A percentile compares a stretch with the other conserved stretches of the same genome.
Conservation (phyloP, 1,140 invertebrate species). For the Trichoplusia ni region DNA sequence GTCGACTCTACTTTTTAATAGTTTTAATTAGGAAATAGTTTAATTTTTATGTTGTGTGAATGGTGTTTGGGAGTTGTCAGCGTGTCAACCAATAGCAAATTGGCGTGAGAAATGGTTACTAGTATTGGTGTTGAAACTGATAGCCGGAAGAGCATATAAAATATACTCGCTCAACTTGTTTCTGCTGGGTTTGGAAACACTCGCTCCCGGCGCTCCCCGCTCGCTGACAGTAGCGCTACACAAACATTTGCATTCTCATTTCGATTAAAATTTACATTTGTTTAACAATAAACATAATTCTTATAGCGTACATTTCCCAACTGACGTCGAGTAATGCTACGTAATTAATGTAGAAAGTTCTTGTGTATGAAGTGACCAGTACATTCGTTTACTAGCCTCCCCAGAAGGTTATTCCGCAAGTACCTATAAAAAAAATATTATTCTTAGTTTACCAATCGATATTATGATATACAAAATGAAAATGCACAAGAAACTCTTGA, state of each 20-base stretch:
- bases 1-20: conserved; percentile 66
- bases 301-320: no score
- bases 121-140: conserved; percentile 28
- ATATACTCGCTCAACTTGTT: conserved; percentile 25
- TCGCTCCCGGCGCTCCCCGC: neutral
- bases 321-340: no score
- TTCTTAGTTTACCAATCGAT: no score
- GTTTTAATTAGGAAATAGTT: conserved; percentile 80
- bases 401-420: no score
- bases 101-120: conserved; percentile 64
- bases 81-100: conserved; percentile 58
- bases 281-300: neutral
- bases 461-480: no score
- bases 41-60: conserved; percentile 66
- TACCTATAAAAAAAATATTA: no score
- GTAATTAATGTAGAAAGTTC: no score
- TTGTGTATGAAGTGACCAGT: no score
- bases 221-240: neutral
- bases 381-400: no score
- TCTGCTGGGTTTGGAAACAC: conserved; percentile 24
- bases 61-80: conserved; percentile 44
- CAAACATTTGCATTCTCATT: neutral
- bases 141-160: conserved; percentile 32
- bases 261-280: conserved; percentile 4
- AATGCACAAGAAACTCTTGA: no score